Evolutionary conservation across 2,888 invertebrate genomes (phyloP), one percentile per base, ranked within the genome.

Genomic region (Exocentrus adspersus): DNA sequence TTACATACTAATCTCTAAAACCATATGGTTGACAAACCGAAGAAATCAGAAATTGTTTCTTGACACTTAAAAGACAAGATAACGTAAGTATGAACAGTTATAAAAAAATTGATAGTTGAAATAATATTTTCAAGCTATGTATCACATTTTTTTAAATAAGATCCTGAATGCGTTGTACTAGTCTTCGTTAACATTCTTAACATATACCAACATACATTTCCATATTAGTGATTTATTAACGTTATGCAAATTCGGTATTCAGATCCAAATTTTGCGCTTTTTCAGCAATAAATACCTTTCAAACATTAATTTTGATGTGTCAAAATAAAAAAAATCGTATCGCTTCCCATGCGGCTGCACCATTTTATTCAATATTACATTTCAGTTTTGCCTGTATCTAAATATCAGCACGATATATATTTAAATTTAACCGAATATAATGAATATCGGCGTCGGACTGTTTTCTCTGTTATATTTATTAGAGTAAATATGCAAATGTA

Each of bases 401-500:
- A 17, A 19, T 17, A 14, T 48, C 28, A 48, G 1, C 28, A 16
- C 28, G 28, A 16, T 16, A 30, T 28, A 16, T 14, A 30, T 48
- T 48, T 28, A 14, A 30, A 16, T 48, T 48, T 14, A 24, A 14
- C 12, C 16, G 7, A 17, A 48, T 48, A 28, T 48, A 12, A 48
- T n/a, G n/a, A n/a, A n/a, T n/a, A n/a, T 16, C n/a, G 2, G 12
- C 45, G 45, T 10, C 28, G 17, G 14, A 28, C 9, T 48, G 48
- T n/a, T 48, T 48, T 48, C 48, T 48, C 12, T 48, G 17, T 48
- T 28, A 28, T 28, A 28, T 48, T 48, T 48, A 48, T 48, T 24
- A 48, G 28, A 48, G 28, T n/a, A 48, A 48, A 48, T 48, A 48
- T 48, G 48, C 28, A 48, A 48, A 48, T 48, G 12, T 48, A 48